Conservation (phyloP, 23 tunicate genomes). For the Pegea sp. region DNA sequence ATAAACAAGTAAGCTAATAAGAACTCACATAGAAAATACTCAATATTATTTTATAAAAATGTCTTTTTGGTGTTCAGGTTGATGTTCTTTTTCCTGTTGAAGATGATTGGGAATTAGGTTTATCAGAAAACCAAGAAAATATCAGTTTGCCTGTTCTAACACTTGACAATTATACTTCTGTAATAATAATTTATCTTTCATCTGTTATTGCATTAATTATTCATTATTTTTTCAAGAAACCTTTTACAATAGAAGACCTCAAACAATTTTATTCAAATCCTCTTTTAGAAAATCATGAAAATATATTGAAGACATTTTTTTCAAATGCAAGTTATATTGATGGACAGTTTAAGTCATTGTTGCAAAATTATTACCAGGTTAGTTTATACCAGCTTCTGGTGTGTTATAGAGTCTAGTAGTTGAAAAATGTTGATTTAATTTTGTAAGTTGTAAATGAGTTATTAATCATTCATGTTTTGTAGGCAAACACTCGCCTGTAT, state of each 20-base stretch:
- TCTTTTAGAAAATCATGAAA: slow-evolving; percentile 26
- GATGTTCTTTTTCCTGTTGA: slow-evolving; percentile 49
- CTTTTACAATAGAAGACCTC: slow-evolving; percentile 25
- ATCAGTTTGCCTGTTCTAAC: slow-evolving; percentile 14
- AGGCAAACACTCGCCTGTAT: background rate
- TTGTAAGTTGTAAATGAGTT: background rate
- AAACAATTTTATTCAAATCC: slow-evolving; percentile 38
- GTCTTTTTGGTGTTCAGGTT: no score
- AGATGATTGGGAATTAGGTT: slow-evolving; percentile 61
- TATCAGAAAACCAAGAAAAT: slow-evolving; percentile 12
- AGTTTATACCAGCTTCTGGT: background rate
- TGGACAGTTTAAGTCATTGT: slow-evolving; percentile 19
- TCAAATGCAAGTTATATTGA: slow-evolving; percentile 10
- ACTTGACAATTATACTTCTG: slow-evolving; percentile 1
- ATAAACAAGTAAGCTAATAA: no score
- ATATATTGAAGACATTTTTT: slow-evolving; percentile 38
- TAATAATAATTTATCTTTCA: background rate
- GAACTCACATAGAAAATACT: no score
- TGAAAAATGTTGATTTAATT: background rate
- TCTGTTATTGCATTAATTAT: slow-evolving; percentile 1
- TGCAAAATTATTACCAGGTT: slow-evolving; percentile 44
- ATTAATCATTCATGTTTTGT: background rate
- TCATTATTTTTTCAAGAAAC: slow-evolving; percentile 9
- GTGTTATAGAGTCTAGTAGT: background rate
- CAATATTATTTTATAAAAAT: no score